Conservation (phyloP, 1,140 invertebrate genomes). For the Oryzaephilus surinamensis region DNA sequence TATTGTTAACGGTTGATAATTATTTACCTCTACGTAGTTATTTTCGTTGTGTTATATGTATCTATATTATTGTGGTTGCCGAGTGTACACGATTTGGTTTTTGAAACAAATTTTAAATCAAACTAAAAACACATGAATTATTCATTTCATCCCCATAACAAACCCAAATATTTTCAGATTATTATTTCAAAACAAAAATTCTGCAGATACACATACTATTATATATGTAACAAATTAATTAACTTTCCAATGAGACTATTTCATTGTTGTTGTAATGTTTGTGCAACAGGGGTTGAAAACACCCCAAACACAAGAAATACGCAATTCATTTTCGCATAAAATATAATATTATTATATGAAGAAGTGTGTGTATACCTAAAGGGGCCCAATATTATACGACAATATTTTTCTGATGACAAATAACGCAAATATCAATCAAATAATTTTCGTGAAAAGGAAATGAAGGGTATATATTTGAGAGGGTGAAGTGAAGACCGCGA, state of each 20-base stretch:
- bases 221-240: too few species aligned
- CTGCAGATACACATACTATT: not conserved
- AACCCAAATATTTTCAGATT: not conserved
- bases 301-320: too few species aligned
- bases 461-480: too few species aligned
- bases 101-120: too few species aligned
- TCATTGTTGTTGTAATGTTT: too few species aligned
- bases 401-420: slow-evolving; percentile 20
- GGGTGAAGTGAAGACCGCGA: slow-evolving; percentile 13
- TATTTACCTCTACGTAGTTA: slow-evolving; percentile 17
- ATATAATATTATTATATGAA: too few species aligned
- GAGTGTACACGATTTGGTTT: too few species aligned
- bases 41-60: too few species aligned
- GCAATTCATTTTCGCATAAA: too few species aligned
- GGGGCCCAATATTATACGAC: slow-evolving; percentile 2
- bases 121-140: not conserved
- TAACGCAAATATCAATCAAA: slow-evolving; percentile 20
- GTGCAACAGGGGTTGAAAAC: too few species aligned
- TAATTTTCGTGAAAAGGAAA: slow-evolving; percentile 14
- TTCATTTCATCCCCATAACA: not conserved
- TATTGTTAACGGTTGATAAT: slow-evolving; percentile 34
- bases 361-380: too few species aligned
- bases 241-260: too few species aligned
- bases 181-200: not conserved
- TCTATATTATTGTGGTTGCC: not conserved